Conservation (phyloP, 2,888 invertebrate species). For the Patella caerulea region DNA sequence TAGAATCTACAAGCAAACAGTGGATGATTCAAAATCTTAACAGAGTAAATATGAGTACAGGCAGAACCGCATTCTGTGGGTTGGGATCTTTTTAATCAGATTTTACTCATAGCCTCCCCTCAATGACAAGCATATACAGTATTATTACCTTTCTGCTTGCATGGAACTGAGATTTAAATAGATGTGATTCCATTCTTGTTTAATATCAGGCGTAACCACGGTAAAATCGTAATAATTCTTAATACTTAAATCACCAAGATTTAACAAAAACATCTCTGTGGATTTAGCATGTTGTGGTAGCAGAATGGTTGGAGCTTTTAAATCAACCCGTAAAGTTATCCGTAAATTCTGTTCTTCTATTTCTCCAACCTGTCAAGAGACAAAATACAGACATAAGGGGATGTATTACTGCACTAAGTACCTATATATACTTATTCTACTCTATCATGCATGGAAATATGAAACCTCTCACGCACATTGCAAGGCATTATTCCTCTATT, state of each 20-base stretch:
- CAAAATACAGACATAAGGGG: not conserved
- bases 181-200: slow-evolving; percentile 68
- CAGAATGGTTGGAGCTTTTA: slow-evolving; percentile 82
- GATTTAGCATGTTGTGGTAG: slow-evolving; percentile 86
- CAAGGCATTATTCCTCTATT: no score
- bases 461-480: no score
- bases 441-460: no score
- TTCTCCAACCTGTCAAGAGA: slow-evolving; percentile 53
- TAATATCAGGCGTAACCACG: slow-evolving; percentile 46
- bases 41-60: no score
- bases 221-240: slow-evolving; percentile 84
- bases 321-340: slow-evolving; percentile 78
- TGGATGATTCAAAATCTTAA: no score
- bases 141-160: slow-evolving; percentile 74
- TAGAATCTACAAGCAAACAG: no score
- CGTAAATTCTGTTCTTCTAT: slow-evolving; percentile 61
- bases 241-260: slow-evolving; percentile 82
- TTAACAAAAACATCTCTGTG: slow-evolving; percentile 83
- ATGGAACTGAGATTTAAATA: slow-evolving; percentile 76
- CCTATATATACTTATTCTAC: no score
- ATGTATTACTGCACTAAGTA: no score
- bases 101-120: no score
- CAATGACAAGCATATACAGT: no score
- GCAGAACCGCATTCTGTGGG: no score
- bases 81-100: no score